Conservation (phyloP, 2,113 vertebrate genomes). For the Chaetura pelagica region DNA sequence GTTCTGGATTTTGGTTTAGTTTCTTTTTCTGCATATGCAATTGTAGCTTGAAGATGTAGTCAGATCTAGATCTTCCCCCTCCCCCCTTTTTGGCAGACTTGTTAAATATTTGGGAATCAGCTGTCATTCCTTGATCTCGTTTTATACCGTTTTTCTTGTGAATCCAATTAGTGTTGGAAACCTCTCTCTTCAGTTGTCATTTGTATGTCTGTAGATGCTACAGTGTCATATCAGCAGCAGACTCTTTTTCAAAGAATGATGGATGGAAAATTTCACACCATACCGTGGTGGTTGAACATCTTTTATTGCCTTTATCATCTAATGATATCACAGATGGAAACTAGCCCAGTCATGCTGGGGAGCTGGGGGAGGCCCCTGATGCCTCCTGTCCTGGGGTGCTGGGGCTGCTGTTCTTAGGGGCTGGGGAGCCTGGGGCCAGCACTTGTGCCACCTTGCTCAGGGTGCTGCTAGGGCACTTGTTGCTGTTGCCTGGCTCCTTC, state of each 20-base stretch:
- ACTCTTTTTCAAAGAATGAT: background rate
- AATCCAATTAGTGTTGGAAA: background rate
- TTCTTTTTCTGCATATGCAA: background rate
- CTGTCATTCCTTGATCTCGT: background rate
- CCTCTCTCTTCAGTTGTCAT: background rate
- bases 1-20: background rate
- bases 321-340: too few relatives aligned
- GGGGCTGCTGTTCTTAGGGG: too few relatives aligned
- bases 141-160: background rate
- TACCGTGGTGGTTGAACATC: background rate
- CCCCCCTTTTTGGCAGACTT: background rate
- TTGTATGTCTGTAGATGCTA: background rate
- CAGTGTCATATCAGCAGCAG: background rate
- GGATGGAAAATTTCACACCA: background rate
- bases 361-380: too few relatives aligned
- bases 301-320: too few relatives aligned
- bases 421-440: too few relatives aligned
- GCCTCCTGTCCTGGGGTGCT: too few relatives aligned
- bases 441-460: too few relatives aligned
- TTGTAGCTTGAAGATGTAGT: background rate
- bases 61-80: background rate
- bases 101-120: background rate
- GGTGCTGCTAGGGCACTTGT: too few relatives aligned
- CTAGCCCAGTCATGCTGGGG: too few relatives aligned
- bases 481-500: too few relatives aligned